Base-by-base conservation (phyloP, 2,888 invertebrate species). In the Lasioglossum vierecki region DNA sequence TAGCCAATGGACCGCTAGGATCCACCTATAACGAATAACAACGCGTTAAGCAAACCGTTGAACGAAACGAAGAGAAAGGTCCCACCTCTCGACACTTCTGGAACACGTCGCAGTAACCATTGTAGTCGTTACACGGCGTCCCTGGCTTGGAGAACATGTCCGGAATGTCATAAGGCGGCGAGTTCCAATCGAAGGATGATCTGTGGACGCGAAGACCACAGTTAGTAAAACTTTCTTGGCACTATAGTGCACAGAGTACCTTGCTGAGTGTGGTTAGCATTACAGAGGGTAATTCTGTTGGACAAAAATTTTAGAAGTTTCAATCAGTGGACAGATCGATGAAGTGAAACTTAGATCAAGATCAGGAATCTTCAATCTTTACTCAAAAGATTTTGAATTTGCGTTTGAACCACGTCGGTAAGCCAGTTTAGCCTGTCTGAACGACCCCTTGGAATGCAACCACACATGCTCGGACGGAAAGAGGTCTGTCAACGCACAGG, bases 131-230 rank as follows among this genome's bases (percentile, higher is more conserved):
- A 95, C 99, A 99, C 0, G 99, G 98, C 76, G 98, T 98, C 82
- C 99, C 99, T 0, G 99, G 98, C 93, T 98, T 98, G 46, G 98
- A 98, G 94, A 97, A 98, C 97, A 98, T 98, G 93, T 98, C 98
- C 0, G 99, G 99, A 91, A 99, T 97, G 95, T 99, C 98, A 93
- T 97, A 98, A 0, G 98, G 98, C 89, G 97, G 96, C 76, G 97
- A 96, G 95, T 99, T 99, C 98, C 98, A 98, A 91, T 97, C 97
- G 95, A 98, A 98, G 53, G 98, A 98, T 68, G 98, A 98, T 89
- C 96, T 96, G 22, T 8, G 26, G 18, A n/a, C 44, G 35, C 0
- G n/a, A 46, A 15, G 53, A 78, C 53, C 41, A 39, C n/a, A 57
- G 30, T 15, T n/a, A 68, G 30, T 46, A 49, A 18, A 44, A 68